phyloP scores from a whole-genome alignment of 37 sponge, comb jelly and placozoan genomes.

The Theonella swinhoei region DNA sequence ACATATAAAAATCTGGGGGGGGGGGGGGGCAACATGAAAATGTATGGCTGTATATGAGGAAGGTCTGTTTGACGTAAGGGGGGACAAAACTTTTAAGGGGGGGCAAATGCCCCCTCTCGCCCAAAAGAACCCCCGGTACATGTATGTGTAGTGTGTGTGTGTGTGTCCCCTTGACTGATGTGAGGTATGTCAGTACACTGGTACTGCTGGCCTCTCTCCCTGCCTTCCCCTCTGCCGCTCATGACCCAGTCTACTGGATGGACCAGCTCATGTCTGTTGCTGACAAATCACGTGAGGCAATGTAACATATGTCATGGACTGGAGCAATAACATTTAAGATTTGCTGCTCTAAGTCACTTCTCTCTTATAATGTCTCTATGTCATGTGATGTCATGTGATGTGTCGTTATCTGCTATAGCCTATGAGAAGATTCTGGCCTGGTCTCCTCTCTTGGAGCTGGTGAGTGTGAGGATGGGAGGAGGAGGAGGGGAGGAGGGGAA shows the following conservation, averaged over 20 bases:
- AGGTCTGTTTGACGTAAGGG: too few relatives aligned
- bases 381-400: not conserved
- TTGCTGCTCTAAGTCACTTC: not conserved
- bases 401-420: not conserved
- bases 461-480: not conserved
- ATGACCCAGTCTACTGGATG: constrained; percentile 57
- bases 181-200: constrained; percentile 53
- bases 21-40: too few relatives aligned
- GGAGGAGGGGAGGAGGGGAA: not conserved
- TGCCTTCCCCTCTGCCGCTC: constrained; percentile 15
- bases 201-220: constrained; percentile 62
- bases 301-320: too few relatives aligned
- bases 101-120: too few relatives aligned
- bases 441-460: constrained; percentile 58
- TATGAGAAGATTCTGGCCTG: constrained; percentile 67
- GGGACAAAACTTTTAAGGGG: too few relatives aligned
- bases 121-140: too few relatives aligned
- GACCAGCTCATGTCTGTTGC: constrained; percentile 29
- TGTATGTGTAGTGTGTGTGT: too few relatives aligned
- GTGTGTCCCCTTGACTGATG: not conserved
- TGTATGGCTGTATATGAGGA: too few relatives aligned
- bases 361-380: not conserved
- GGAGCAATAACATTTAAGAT: not conserved
- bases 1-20: too few relatives aligned
- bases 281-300: constrained; percentile 40